Evolutionary conservation across 2,113 vertebrate species (phyloP).

Genomic region (Cisticola juncidis): DNA sequence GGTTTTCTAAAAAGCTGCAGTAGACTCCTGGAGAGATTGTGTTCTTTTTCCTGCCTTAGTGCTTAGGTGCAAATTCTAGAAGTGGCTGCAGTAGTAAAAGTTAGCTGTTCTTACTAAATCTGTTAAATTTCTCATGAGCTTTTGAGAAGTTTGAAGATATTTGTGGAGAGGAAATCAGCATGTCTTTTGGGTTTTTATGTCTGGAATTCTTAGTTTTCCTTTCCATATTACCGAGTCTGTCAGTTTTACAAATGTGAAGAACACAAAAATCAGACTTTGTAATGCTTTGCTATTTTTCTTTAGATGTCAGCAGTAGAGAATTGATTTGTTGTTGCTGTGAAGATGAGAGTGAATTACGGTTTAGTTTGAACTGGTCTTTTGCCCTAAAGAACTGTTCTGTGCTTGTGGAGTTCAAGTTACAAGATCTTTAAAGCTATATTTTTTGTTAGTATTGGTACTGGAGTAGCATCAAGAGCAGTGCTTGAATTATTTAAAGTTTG

Average conservation of each 20-base stretch:
- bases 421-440: background rate
- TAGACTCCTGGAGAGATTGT: background rate
- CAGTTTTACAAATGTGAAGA: background rate
- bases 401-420: background rate
- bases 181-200: background rate
- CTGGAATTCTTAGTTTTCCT: background rate
- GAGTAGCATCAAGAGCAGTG: background rate
- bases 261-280: background rate
- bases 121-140: background rate
- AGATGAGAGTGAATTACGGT: background rate
- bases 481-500: background rate
- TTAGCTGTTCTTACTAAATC: background rate
- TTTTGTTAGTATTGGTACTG: background rate
- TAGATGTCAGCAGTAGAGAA: background rate
- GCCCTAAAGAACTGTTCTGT: background rate
- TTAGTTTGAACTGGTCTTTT: background rate
- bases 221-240: background rate
- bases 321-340: background rate
- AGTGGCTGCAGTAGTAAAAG: background rate
- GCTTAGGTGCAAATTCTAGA: background rate
- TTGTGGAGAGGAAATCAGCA: background rate
- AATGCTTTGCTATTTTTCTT: background rate
- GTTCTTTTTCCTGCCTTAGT: background rate
- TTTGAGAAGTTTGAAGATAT: background rate
- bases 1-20: background rate